Evolutionary conservation across 2,888 invertebrate species (phyloP), one percentile per base, ranked within the genome.

Genomic region (Apomyelois bistriatella): DNA sequence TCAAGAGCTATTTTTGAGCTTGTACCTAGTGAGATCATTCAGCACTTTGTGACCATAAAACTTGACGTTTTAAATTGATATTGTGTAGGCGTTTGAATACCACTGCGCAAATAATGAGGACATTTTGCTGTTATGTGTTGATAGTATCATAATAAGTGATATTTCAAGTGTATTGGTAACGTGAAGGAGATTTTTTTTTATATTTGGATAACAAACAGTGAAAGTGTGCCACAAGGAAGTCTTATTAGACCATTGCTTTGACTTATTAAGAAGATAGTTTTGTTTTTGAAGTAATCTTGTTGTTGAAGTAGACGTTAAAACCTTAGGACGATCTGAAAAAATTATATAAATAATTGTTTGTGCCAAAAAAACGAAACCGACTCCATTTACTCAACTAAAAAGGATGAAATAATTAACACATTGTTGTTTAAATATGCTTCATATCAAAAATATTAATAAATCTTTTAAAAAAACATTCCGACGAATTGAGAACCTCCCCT

Each of bases 41-140:
- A 15, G 22, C 10, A 53, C 17, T 46, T 46, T 30, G 47, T 49
- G 43, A 38, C 53, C 48, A 51, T 51, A 56, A 42, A 53, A 53
- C 48, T 32, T 53, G 51, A 51, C 51, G 53, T 41, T 53, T 55
- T 53, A 48, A 56, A 56, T 56, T 56, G 56, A 43, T 42, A 40
- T 22, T 15, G 22, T 13, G 47, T 35, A 41, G 37, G 46, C 52
- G 55, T 55, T 46, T 46, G 46, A 46, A 32, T 46, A 32, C 32
- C 3, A 37, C 37, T 37, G 2, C 3, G 37, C 37, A 37, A 12
- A 37, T 4, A 12, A 37, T 37, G 12, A 37, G 37, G 8, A 32
- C 37, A 35, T 12, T 12, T n/a, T 32, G 32, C 32, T 32, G 10
- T 32, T 7, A 32, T 32, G 32, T 7, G 7, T 9, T 8, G 10